A percentile compares a stretch with the other conserved stretches of the same genome.
phyloP scores from a whole-genome alignment of 1,140 invertebrate species.

The Bombus superbus region DNA sequence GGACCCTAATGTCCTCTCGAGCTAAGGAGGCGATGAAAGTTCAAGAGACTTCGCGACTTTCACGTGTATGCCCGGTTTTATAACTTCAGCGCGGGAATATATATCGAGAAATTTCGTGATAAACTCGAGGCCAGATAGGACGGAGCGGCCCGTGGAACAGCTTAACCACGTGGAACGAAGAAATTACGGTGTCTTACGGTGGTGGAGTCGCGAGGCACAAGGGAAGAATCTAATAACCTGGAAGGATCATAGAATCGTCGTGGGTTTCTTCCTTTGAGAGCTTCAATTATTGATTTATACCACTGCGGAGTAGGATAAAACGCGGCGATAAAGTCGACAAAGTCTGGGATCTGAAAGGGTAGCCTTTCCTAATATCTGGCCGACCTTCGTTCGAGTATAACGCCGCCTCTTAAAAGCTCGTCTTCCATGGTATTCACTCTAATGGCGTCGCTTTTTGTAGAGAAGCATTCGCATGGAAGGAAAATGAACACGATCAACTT shows the following conservation, averaged over 20 bases:
- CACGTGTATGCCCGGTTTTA: slow-evolving; percentile 9
- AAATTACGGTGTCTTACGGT: slow-evolving; percentile 9
- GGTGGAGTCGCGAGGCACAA: no score
- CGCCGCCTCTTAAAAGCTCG: slow-evolving; percentile 14
- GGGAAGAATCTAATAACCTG: neutral
- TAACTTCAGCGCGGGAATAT: slow-evolving; percentile 19
- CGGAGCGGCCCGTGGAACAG: neutral
- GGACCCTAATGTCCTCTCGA: slow-evolving; percentile 37
- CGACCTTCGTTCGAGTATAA: slow-evolving; percentile 15
- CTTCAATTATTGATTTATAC: slow-evolving; percentile 16
- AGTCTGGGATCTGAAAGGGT: neutral
- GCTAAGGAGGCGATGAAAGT: slow-evolving; percentile 48
- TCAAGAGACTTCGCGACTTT: slow-evolving; percentile 23
- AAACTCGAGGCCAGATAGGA: slow-evolving; percentile 7
- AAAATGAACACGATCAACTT: slow-evolving; percentile 5
- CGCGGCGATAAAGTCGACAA: neutral
- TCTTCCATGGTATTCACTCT: slow-evolving; percentile 3
- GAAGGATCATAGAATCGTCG: neutral
- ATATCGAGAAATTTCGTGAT: slow-evolving; percentile 42
- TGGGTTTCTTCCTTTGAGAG: neutral
- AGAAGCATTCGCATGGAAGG: neutral
- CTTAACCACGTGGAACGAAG: neutral
- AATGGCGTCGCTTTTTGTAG: slow-evolving; percentile 11
- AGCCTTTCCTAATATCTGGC: slow-evolving; percentile 4
- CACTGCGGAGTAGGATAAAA: neutral